Evolutionary conservation across 2,113 vertebrate species (phyloP), one percentile per base, ranked within the genome.

Genomic region (Trematocara unimaculatum): DNA sequence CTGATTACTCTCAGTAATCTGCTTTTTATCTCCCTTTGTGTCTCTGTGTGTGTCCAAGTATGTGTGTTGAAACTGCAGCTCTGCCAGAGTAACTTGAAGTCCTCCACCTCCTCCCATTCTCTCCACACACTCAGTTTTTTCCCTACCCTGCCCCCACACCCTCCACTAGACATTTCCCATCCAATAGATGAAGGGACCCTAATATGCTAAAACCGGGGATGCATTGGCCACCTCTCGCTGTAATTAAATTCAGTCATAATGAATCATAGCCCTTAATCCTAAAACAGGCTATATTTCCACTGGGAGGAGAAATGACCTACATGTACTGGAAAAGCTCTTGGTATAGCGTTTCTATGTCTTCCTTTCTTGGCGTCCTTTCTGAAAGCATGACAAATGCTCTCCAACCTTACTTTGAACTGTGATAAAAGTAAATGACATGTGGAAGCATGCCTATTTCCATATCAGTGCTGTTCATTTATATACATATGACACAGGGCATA

Each of bases 161-260:
- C 82, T 84, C 49, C 64, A 58, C 82, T 8, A 81, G 58, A 89
- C 88, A 88, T 89, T 87, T 87, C 80, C 81, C 82, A 88, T 87
- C 82, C 90, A 85, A 29, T 83, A 84, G 80, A 88, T 91, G 87
- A 92, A 87, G 83, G 83, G 85, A 90, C 89, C 91, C 92, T 92
- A 91, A 91, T 95, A 91, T 90, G 87, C 88, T 94, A 88, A 92
- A 95, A 91, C 84, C 18, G 31, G 83, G 89, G 67, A 89, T 82
- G 87, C 93, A 90, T 84, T 83, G 89, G 91, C 92, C 93, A 91
- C 92, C 92, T 92, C 91, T 88, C 47, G 13, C 60, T 92, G 91
- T 95, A 95, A 95, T 95, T 95, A 95, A 95, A 94, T 95, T 85
- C 91, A 90, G 85, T 92, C 90, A 87, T 95, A 94, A 94, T 95